A percentile compares a stretch with the other conserved stretches of the same genome.
phyloP scores from a whole-genome alignment of 2,797 vertebrate genomes.

The Eutrigla gurnardus region DNA sequence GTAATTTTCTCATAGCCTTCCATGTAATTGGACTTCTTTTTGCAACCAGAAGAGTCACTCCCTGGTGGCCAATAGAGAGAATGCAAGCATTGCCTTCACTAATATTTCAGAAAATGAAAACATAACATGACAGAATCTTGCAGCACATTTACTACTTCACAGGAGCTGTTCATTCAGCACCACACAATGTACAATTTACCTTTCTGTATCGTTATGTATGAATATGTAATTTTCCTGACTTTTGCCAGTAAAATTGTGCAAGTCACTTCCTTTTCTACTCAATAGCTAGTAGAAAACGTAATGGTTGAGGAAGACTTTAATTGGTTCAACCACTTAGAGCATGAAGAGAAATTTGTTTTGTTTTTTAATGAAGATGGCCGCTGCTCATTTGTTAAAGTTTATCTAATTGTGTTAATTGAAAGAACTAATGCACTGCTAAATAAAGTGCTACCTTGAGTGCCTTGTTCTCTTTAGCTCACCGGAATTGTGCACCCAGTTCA shows the following conservation, averaged over 20 bases:
- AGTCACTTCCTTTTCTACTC: neutral
- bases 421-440: slow-evolving; percentile 12
- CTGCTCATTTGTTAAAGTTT: slow-evolving; percentile 16
- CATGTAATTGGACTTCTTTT: no score
- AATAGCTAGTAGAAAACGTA: neutral
- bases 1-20: no score
- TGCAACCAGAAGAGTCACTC: no score
- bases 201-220: neutral
- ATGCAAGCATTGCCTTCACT: no score
- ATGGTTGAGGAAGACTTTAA: slow-evolving; percentile 30
- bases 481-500: neutral
- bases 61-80: no score
- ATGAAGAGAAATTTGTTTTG: slow-evolving; percentile 6
- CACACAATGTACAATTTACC: neutral
- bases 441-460: slow-evolving; percentile 7
- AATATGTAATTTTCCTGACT: neutral
- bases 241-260: neutral
- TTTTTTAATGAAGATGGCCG: slow-evolving; percentile 1
- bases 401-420: slow-evolving; percentile 28
- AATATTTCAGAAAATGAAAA: no score
- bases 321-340: slow-evolving; percentile 9
- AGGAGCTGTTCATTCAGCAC: neutral
- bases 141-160: neutral
- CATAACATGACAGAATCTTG: neutral
- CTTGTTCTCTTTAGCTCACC: neutral